phyloP scores from a whole-genome alignment of 2,797 vertebrate genomes.

The Brotula barbata region DNA sequence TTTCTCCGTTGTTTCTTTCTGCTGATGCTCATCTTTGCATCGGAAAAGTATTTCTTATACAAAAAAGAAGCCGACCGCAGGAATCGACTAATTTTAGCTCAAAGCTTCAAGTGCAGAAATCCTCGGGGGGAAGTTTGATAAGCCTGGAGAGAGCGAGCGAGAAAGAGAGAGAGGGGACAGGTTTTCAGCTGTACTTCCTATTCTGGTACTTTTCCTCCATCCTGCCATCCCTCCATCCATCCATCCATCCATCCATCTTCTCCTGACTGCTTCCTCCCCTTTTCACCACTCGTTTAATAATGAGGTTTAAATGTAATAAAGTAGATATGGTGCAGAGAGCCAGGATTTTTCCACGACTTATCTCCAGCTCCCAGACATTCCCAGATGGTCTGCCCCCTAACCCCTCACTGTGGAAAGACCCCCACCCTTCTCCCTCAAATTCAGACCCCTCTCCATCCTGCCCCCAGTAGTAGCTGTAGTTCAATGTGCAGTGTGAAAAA shows the following conservation, averaged over 20 bases:
- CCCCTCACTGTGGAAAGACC: constrained; percentile 51
- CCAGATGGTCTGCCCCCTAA: constrained; percentile 65
- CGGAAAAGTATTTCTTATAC: constrained; percentile 18
- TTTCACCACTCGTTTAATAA: constrained; percentile 61
- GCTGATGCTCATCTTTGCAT: constrained; percentile 24
- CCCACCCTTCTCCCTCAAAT: constrained; percentile 14
- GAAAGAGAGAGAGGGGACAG: constrained; percentile 37
- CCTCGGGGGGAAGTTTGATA: constrained; percentile 54
- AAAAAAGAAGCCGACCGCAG: constrained; percentile 14
- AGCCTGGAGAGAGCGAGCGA: no score
- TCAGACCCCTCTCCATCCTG: constrained; percentile 32
- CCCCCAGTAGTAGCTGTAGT: no score
- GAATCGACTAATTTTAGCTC: constrained; percentile 61
- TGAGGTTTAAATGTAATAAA: constrained; percentile 75
- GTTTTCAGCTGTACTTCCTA: constrained; percentile 46
- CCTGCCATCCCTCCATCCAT: constrained; percentile 32
- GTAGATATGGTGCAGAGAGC: constrained; percentile 66
- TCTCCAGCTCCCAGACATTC: constrained; percentile 72
- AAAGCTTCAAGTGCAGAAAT: constrained; percentile 44
- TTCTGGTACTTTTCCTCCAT: constrained; percentile 40
- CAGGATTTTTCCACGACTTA: constrained; percentile 67
- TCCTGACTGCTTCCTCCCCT: constrained; percentile 12
- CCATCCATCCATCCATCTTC: constrained; percentile 9
- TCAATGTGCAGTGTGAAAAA: no score
- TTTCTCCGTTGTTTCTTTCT: constrained; percentile 9